Conservation (phyloP, 92 coral and sea anemone species). For the Palythoa grandis region DNA sequence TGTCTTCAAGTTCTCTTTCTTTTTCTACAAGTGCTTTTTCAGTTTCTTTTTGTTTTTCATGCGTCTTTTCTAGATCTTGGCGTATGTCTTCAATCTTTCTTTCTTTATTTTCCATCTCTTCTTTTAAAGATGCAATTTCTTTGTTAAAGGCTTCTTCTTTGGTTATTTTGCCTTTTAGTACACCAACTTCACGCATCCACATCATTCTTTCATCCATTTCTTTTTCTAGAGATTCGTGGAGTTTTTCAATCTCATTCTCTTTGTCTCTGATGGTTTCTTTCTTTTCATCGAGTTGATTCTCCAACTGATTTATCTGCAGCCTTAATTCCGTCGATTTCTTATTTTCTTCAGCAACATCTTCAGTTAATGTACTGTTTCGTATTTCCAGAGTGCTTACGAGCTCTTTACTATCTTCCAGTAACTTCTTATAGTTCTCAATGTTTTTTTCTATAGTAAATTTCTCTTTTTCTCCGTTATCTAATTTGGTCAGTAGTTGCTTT, state of each 20-base stretch:
- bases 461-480: constrained; percentile 68
- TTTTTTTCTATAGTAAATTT: constrained; percentile 63
- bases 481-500: constrained; percentile 55
- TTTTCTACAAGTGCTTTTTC: constrained; percentile 16
- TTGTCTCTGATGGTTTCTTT: constrained; percentile 57
- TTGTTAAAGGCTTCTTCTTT: constrained; percentile 58
- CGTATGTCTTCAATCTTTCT: constrained; percentile 35
- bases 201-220: constrained; percentile 37
- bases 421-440: constrained; percentile 61
- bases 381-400: constrained; percentile 72
- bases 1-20: constrained; percentile 10
- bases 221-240: constrained; percentile 54
- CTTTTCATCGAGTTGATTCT: constrained; percentile 65
- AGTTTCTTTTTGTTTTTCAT: not conserved
- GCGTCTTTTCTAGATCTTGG: constrained; percentile 19
- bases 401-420: constrained; percentile 79
- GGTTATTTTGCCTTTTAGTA: constrained; percentile 65
- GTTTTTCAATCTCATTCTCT: constrained; percentile 52
- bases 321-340: constrained; percentile 67
- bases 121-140: constrained; percentile 45
- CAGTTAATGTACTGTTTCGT: constrained; percentile 67
- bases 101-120: constrained; percentile 60
- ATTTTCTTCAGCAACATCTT: constrained; percentile 71
- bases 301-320: constrained; percentile 66
- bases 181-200: constrained; percentile 56